Evolutionary conservation across 2,797 vertebrate species (phyloP).

Genomic region (Rhabdomys pumilio): DNA sequence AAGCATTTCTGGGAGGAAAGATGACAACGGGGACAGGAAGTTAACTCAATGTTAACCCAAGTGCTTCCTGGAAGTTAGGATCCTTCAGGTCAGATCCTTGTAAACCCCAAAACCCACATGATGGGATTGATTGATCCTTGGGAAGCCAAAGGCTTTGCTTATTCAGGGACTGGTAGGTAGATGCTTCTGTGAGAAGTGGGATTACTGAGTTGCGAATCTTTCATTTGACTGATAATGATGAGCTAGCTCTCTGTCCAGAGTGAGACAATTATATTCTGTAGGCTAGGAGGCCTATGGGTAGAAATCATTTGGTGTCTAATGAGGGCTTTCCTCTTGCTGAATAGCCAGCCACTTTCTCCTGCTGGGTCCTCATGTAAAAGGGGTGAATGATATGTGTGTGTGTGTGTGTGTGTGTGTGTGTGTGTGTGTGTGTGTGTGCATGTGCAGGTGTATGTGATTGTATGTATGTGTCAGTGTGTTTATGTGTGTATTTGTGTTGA

Average conservation of each 20-base stretch:
- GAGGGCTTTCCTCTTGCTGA: not conserved
- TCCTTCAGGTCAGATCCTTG: not conserved
- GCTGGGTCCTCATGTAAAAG: not conserved
- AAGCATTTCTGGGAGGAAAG: not conserved
- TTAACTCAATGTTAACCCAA: not conserved
- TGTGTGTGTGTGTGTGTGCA: too few relatives aligned
- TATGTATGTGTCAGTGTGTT: not conserved
- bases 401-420: not conserved
- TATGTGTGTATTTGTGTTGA: not conserved
- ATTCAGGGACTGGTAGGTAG: not conserved
- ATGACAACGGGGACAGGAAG: not conserved
- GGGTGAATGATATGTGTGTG: too few relatives aligned
- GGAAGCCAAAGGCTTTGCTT: not conserved
- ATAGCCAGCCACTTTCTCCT: not conserved
- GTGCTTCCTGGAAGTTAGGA: not conserved
- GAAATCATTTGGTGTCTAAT: not conserved
- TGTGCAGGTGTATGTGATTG: not conserved
- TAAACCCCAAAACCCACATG: not conserved
- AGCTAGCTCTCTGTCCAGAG: not conserved
- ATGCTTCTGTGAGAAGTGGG: not conserved
- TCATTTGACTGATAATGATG: not conserved
- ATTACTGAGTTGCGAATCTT: not conserved
- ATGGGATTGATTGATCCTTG: not conserved
- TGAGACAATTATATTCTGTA: not conserved
- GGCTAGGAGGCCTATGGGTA: not conserved